Conservation (phyloP, 2,888 invertebrate species). For the Dryadula phaetusa region DNA sequence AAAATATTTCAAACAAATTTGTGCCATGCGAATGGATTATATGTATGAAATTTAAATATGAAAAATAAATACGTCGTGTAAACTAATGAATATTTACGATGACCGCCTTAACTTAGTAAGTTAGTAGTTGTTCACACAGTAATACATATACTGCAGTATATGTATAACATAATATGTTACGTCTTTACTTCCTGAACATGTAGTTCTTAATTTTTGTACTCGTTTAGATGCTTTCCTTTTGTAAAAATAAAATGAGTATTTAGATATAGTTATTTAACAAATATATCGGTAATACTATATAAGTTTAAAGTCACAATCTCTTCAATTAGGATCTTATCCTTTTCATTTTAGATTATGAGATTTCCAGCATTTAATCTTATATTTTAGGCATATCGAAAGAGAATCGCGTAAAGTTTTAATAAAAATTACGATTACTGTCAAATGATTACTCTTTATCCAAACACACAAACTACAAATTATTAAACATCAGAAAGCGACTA, state of each 20-base stretch:
- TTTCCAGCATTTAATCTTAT: not conserved
- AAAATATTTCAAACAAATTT: slow-evolving; percentile 1
- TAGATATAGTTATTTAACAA: slow-evolving; percentile 19
- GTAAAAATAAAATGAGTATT: slow-evolving; percentile 21
- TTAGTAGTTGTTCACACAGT: not conserved
- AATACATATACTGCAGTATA: slow-evolving; percentile 1
- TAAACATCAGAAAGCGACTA: slow-evolving; percentile 9
- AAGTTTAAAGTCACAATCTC: slow-evolving; percentile 1
- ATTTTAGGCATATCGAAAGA: not conserved
- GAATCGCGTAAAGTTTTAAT: not conserved
- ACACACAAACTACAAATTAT: slow-evolving; percentile 11
- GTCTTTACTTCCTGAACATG: not conserved
- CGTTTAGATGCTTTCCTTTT: slow-evolving; percentile 28
- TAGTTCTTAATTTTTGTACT: slow-evolving; percentile 31
- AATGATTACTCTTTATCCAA: not conserved
- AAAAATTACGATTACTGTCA: not conserved
- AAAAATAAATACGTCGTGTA: slow-evolving; percentile 9
- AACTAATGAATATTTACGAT: not conserved
- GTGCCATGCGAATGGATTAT: too few species aligned
- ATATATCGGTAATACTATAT: slow-evolving; percentile 11
- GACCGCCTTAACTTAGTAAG: not conserved
- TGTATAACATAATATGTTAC: not conserved
- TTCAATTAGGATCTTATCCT: slow-evolving; percentile 25
- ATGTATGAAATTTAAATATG: not conserved
- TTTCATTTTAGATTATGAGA: slow-evolving; percentile 6